These are phyloP conservation scores for Thryonomys swinderianus DNA, from an alignment of 2,113 vertebrate species.

Conservation along the genomic window DNA sequence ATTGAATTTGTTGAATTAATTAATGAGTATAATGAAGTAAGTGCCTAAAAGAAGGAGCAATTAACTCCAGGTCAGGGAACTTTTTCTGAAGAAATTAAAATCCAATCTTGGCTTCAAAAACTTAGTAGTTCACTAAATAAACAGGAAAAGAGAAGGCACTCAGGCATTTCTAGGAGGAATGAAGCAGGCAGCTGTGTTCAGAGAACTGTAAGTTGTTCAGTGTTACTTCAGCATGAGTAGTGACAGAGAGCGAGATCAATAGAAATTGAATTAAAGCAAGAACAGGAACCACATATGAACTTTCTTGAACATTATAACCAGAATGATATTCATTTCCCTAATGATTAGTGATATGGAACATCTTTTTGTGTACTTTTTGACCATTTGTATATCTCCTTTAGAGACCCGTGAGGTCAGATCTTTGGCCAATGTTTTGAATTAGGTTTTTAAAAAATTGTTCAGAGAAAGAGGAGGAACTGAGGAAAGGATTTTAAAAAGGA, in stretches of 20 bases:
- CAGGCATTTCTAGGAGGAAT: neutral
- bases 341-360: neutral
- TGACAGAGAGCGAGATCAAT: neutral
- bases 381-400: neutral
- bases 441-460: neutral
- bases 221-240: neutral
- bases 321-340: neutral
- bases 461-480: neutral
- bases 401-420: neutral
- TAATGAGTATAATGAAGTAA: slow-evolving; percentile 9
- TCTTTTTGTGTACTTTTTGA: neutral
- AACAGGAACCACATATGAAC: neutral
- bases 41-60: neutral
- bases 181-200: neutral
- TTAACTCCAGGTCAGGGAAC: neutral
- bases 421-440: neutral
- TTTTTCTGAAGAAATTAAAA: slow-evolving; percentile 3
- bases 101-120: slow-evolving; percentile 47
- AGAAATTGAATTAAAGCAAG: neutral
- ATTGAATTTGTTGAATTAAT: slow-evolving; percentile 35
- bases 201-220: neutral
- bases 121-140: neutral
- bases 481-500: neutral
- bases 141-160: neutral
- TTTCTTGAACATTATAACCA: neutral